Evolutionary conservation across 2,888 invertebrate species (phyloP), one percentile per base, ranked within the genome.

Genomic region (Microplitis manilae): DNA sequence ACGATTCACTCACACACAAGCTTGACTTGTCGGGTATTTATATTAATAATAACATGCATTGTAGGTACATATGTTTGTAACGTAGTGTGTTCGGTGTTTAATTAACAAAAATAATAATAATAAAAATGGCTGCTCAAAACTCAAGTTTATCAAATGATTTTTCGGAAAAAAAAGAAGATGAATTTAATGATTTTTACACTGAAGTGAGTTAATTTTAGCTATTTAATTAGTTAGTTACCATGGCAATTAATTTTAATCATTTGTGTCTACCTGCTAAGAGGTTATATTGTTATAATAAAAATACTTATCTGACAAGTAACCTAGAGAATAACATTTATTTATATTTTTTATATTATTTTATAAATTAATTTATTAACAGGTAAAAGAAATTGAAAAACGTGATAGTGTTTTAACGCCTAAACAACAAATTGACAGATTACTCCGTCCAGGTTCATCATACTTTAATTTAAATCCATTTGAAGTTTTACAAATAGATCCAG

Each of bases 401-500:
- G 99, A 99, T 91, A 96, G 99, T 5, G 97, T 97, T 70, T 92
- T 99, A 87, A 99, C 99, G 64, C 96, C 98, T 38, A 95, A 95
- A 90, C 98, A 98, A 91, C 99, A 99, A 92, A 97, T 99, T 84
- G 98, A 98, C 82, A 93, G 99, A 85, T 92, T 99, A 79, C 93
- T 98, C 77, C 93, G 99, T 84, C 98, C 99, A 79, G 99, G 99
- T 39, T 97, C 98, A 0, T 98, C 99, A 9, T 99, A 99, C 91
- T 97, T 99, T 90, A 99, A 99, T 92, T 93, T 99, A 82, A 99
- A 99, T 91, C 99, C 99, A 1, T 97, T 95, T 89, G 96, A 97
- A 91, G 97, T 96, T 2, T 91, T 97, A 75, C 96, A 97, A 92
- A 93, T 97, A 72, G 98, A 99, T 86, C 97, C 98, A 13, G 97